A percentile compares a stretch with the other conserved stretches of the same genome.
Conservation (phyloP, 2,797 vertebrate genomes). For the Tenualosa thibaudeaui region DNA sequence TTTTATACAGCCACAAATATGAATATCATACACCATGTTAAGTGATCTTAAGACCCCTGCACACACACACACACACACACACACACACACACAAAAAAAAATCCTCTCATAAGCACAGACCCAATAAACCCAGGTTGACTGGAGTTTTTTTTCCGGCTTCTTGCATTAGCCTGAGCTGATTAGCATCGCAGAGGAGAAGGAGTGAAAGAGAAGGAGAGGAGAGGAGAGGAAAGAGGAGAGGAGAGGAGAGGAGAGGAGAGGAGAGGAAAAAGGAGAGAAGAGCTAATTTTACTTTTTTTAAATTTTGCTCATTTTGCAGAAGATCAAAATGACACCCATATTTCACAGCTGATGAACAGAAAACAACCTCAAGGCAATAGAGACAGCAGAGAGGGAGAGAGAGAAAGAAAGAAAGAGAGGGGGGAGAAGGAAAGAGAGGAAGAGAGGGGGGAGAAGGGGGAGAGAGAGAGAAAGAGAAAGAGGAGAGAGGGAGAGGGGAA, state of each 20-base stretch:
- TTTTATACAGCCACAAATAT: neutral
- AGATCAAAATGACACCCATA: constrained; percentile 69
- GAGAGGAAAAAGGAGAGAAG: neutral
- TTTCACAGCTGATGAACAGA: constrained; percentile 77
- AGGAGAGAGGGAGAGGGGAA: no score
- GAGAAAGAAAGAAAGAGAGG: neutral
- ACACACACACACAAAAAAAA: constrained; percentile 19
- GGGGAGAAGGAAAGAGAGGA: no score
- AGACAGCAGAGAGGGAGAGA: no score
- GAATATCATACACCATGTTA: neutral
- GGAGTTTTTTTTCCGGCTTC: constrained; percentile 43
- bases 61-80: constrained; percentile 11
- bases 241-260: constrained; percentile 49
- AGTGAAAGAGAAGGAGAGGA: constrained; percentile 58
- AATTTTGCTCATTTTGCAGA: constrained; percentile 68
- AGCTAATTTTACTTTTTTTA: constrained; percentile 2
- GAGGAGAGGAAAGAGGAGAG: constrained; percentile 57
- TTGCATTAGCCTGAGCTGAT: constrained; percentile 75
- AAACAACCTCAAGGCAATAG: constrained; percentile 51
- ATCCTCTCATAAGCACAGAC: constrained; percentile 45
- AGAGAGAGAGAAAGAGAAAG: no score
- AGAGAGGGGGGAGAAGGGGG: neutral
- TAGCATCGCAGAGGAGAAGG: constrained; percentile 56
- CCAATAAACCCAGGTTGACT: neutral
- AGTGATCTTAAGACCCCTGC: neutral